Conservation (phyloP, 2,113 vertebrate species). For the Canis aureus region DNA sequence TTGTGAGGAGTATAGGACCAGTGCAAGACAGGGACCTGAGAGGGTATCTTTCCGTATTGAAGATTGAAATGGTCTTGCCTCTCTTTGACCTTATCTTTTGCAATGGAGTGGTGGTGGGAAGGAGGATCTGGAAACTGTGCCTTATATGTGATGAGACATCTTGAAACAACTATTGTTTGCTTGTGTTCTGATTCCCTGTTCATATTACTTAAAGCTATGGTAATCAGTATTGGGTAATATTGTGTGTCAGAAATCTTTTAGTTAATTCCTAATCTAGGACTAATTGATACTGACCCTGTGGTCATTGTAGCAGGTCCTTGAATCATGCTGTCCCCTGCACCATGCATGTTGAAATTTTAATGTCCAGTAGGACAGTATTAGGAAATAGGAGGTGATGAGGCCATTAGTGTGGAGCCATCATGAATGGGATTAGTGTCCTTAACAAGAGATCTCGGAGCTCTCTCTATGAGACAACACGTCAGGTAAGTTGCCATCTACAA, state of each 20-base stretch:
- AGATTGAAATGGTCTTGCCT: neutral
- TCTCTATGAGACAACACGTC: neutral
- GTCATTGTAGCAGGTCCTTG: neutral
- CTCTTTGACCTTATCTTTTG: neutral
- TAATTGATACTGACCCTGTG: neutral
- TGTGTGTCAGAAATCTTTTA: neutral
- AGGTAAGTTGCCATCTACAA: neutral
- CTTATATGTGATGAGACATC: neutral
- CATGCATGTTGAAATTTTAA: neutral
- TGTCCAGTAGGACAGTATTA: neutral
- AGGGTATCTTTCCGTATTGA: neutral
- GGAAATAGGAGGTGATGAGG: neutral
- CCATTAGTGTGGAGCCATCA: neutral
- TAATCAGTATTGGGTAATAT: neutral
- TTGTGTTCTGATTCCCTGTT: neutral
- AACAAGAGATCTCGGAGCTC: neutral
- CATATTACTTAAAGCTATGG: neutral
- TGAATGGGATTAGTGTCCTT: neutral
- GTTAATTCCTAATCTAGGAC: neutral
- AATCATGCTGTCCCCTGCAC: neutral
- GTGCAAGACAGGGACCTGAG: neutral
- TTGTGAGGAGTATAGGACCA: neutral
- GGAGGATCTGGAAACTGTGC: neutral
- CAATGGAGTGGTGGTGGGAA: neutral
- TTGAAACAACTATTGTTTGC: neutral